Evolutionary conservation across 1,140 invertebrate species (phyloP).

Genomic region (Phocides pigmalion): DNA sequence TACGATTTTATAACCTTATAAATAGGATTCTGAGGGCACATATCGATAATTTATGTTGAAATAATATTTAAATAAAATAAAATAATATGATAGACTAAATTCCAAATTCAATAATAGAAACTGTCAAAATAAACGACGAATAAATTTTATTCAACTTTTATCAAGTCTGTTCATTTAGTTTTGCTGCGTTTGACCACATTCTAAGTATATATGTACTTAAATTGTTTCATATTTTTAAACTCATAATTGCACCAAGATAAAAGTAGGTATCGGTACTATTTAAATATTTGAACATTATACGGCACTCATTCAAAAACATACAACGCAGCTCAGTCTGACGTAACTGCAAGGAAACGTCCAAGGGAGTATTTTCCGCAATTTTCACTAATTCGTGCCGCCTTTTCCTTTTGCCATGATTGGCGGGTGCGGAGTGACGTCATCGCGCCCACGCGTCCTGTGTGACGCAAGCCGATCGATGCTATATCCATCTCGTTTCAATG

Average conservation of each 20-base stretch:
- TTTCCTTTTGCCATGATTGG: constrained; percentile 68
- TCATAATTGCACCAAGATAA: background rate
- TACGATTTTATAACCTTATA: too few species aligned
- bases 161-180: too few species aligned
- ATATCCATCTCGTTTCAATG: constrained; percentile 47
- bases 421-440: constrained; percentile 71
- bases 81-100: too few species aligned
- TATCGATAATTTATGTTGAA: too few species aligned
- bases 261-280: background rate
- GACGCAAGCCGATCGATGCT: constrained; percentile 80
- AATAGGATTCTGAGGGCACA: too few species aligned
- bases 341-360: constrained; percentile 43
- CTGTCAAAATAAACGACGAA: too few species aligned
- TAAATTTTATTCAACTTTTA: too few species aligned
- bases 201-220: too few species aligned
- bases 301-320: constrained; percentile 10
- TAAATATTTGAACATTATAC: background rate
- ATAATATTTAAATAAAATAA: too few species aligned
- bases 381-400: constrained; percentile 65
- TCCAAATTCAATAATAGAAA: too few species aligned
- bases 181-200: too few species aligned
- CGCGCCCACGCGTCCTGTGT: constrained; percentile 75
- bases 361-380: constrained; percentile 44
- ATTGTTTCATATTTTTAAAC: background rate
- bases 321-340: constrained; percentile 45